A percentile compares a stretch with the other conserved stretches of the same genome.
These are phyloP conservation scores for Xenopus laevis DNA, from an alignment of 2,113 vertebrate species.

Conservation along the genomic window DNA sequence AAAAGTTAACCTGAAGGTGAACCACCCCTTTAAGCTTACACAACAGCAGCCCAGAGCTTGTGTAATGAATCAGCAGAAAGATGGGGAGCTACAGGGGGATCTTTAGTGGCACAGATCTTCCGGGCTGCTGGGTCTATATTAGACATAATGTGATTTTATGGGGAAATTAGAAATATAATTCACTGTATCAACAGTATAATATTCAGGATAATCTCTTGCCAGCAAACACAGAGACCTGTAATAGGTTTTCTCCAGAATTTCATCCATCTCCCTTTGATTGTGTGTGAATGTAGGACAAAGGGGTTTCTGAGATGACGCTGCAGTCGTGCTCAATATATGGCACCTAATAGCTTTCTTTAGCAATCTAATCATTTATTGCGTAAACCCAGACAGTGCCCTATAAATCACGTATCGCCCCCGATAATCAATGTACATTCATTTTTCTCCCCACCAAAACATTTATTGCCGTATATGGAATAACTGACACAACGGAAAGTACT, in stretches of 20 bases:
- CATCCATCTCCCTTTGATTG: conserved; percentile 2
- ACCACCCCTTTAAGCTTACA: no score
- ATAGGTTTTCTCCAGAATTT: neutral
- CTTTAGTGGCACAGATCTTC: no score
- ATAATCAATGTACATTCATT: conserved; percentile 41
- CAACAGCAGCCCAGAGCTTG: no score
- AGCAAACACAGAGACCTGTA: no score
- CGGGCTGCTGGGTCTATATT: no score
- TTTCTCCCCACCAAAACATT: conserved; percentile 35
- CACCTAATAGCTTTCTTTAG: conserved; percentile 20
- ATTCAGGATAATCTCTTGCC: no score
- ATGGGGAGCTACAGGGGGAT: no score
- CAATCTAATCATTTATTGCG: conserved; percentile 18
- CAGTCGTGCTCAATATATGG: neutral
- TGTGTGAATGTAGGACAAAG: neutral
- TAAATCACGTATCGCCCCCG: conserved; percentile 30
- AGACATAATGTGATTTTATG: no score
- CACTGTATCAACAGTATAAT: no score
- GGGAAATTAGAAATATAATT: no score
- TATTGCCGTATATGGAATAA: conserved; percentile 33
- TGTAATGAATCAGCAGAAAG: no score
- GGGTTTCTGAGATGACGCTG: neutral
- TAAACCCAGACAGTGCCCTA: conserved; percentile 16
- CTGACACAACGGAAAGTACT: conserved; percentile 13
- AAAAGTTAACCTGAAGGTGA: no score